Evolutionary conservation across 2,797 vertebrate genomes (phyloP).

Genomic region (Nannoperca obscura): DNA sequence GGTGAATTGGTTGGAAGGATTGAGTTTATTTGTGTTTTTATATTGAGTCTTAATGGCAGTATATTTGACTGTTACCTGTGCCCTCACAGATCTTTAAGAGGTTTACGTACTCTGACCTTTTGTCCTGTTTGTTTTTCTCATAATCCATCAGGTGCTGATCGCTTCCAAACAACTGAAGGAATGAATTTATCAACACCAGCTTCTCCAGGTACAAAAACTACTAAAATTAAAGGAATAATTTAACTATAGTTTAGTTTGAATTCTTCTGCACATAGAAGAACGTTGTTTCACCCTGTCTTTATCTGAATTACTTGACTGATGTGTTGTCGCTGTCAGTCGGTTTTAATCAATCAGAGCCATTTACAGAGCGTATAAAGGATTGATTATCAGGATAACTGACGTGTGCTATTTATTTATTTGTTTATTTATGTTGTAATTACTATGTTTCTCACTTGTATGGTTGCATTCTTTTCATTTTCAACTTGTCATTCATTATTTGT

Average conservation of each 20-base stretch:
- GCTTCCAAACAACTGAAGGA: background rate
- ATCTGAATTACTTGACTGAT: background rate
- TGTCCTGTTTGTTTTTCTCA: constrained; percentile 8
- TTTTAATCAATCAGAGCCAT: background rate
- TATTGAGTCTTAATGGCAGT: background rate
- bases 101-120: background rate
- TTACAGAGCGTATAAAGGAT: background rate
- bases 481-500: background rate
- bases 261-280: background rate
- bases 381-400: background rate
- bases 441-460: background rate
- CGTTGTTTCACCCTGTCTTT: background rate
- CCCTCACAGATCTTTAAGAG: background rate
- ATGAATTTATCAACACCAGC: background rate
- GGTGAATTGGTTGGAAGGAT: background rate
- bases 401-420: background rate
- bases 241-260: background rate
- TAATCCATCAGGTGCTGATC: constrained; percentile 14
- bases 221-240: constrained; percentile 3
- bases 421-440: background rate
- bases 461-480: background rate
- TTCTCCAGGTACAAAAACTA: background rate
- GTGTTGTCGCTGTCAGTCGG: background rate
- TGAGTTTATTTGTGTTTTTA: background rate
- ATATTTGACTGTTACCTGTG: background rate